A percentile compares a stretch with the other conserved stretches of the same genome.
Conservation (phyloP, 2,888 invertebrate species). For the Cryptocephalus moraei region DNA sequence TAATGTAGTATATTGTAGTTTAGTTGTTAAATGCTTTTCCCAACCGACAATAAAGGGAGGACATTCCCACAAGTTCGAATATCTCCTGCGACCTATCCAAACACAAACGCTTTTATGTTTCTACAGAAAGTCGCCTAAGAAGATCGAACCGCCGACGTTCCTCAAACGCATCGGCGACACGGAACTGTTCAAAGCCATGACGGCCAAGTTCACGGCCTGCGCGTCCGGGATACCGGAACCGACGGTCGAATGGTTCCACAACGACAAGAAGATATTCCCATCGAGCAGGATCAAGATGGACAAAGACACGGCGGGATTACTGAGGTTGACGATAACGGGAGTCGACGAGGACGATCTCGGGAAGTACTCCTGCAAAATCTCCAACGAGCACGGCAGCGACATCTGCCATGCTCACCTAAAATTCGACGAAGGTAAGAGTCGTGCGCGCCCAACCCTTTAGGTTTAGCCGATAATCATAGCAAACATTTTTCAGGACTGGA, state of each 20-base stretch:
- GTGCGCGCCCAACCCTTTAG: not conserved
- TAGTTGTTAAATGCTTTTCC: too few relatives aligned
- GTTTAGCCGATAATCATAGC: not conserved
- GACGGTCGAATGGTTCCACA: conserved; percentile 77
- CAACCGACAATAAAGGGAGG: too few relatives aligned
- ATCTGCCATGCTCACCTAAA: conserved; percentile 68
- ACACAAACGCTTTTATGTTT: not conserved
- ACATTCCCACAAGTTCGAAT: too few relatives aligned
- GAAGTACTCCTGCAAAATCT: conserved; percentile 71
- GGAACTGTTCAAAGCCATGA: conserved; percentile 78
- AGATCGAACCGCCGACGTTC: conserved; percentile 77
- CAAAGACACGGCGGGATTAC: conserved; percentile 68
- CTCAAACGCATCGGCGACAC: conserved; percentile 82
- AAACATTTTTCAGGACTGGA: conserved; percentile 39
- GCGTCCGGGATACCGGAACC: conserved; percentile 80
- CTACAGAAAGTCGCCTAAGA: conserved; percentile 58
- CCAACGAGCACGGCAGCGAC: conserved; percentile 77
- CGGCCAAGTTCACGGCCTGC: conserved; percentile 89
- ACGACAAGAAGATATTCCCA: conserved; percentile 68
- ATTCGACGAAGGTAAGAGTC: conserved; percentile 45
- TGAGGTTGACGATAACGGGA: conserved; percentile 70
- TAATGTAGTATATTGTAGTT: too few relatives aligned
- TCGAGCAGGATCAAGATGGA: conserved; percentile 76
- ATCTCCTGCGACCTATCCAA: not conserved
- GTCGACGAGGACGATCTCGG: conserved; percentile 75